A percentile compares a stretch with the other conserved stretches of the same genome.
Conservation (phyloP, 2,113 vertebrate genomes). For the Toxotes chatareus region DNA sequence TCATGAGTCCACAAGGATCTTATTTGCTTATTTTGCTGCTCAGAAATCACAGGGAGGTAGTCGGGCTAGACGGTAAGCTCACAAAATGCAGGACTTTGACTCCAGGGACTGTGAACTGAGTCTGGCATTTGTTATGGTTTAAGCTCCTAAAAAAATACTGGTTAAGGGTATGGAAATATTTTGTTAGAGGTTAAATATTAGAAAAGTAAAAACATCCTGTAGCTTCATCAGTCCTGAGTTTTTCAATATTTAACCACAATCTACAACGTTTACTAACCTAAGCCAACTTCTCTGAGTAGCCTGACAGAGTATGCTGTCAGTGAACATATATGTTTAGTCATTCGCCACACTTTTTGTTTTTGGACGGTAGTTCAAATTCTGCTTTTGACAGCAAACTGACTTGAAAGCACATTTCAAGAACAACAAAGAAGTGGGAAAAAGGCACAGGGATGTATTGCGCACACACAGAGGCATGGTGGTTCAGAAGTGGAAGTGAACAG, state of each 20-base stretch:
- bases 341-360: too few species aligned
- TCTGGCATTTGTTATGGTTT: not conserved
- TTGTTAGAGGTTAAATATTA: not conserved
- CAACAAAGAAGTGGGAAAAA: not conserved
- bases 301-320: too few species aligned
- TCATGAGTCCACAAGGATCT: not conserved
- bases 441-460: not conserved
- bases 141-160: not conserved
- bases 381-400: slow-evolving; percentile 13
- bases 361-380: not conserved
- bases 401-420: not conserved
- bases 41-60: not conserved
- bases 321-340: too few species aligned
- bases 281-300: too few species aligned
- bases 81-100: not conserved
- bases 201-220: not conserved
- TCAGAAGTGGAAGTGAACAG: not conserved
- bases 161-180: not conserved
- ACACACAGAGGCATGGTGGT: not conserved
- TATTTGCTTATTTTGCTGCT: not conserved
- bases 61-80: not conserved
- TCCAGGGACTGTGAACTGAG: not conserved
- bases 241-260: not conserved
- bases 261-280: not conserved
- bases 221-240: not conserved